Evolutionary conservation across 1,140 invertebrate genomes (phyloP).

Genomic region (Drosophila miranda): DNA sequence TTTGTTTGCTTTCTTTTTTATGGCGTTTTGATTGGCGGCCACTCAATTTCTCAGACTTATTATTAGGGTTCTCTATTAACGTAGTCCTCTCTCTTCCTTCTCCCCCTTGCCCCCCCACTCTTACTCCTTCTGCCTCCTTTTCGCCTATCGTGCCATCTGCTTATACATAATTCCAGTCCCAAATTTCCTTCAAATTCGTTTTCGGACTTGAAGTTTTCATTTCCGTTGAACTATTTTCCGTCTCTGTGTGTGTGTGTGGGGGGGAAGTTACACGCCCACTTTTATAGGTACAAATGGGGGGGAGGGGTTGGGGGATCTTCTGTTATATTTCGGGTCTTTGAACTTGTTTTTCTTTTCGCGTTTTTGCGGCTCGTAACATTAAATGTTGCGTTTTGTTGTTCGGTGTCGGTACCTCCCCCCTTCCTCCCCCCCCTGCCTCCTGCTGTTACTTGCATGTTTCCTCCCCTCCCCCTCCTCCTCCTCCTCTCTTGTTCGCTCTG

Average conservation of each 20-base stretch:
- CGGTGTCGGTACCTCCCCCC: no score
- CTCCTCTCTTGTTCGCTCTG: neutral
- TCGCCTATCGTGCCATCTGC: constrained; percentile 48
- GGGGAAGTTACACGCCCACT: constrained; percentile 33
- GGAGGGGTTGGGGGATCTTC: constrained; percentile 1
- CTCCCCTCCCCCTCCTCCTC: neutral
- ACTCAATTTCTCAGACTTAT: constrained; percentile 28
- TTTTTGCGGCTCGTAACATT: constrained; percentile 69
- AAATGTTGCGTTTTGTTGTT: constrained; percentile 54
- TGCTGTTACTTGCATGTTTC: no score
- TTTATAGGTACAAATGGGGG: constrained; percentile 14
- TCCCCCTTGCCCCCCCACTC: neutral
- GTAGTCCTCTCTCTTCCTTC: constrained; percentile 10
- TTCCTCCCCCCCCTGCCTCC: no score
- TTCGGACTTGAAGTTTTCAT: constrained; percentile 64
- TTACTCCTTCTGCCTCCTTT: neutral
- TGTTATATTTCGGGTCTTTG: constrained; percentile 54
- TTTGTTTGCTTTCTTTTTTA: no score
- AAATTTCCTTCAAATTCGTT: constrained; percentile 18
- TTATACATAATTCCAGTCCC: constrained; percentile 48
- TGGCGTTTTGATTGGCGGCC: constrained; percentile 21
- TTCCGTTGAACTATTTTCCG: constrained; percentile 69
- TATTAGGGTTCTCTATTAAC: neutral
- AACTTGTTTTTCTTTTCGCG: constrained; percentile 61
- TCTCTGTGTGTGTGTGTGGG: neutral